Evolutionary conservation across 2,113 vertebrate species (phyloP), one percentile per base, ranked within the genome.

Genomic region (Cephalophus harveyi): DNA sequence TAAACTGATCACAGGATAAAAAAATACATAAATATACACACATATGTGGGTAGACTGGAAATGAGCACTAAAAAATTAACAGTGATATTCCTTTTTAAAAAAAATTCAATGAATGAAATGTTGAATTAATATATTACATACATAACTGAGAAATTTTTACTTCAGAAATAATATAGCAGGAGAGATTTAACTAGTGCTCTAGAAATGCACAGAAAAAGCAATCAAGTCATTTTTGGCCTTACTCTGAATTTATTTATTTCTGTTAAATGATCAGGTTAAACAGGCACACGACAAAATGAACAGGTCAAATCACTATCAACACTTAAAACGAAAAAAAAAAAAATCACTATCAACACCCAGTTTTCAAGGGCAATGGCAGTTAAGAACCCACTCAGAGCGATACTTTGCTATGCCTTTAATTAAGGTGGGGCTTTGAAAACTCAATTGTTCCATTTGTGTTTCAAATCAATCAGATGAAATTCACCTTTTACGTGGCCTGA

Each of bases 391-490:
- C 21, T 12, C 52, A n/a, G 17, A 89, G 21, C 89, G 93, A 64
- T 40, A 40, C 92, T 89, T 57, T 30, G n/a, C 84, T 84, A 27
- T 54, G 64, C 93, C 97, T 97, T 98, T 97, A 98, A 98, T 93
- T 91, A 95, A 96, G 97, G 97, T 3, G 36, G 97, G 46, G 87
- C 96, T 95, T 98, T 93, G 88, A 64, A 97, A 93, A 97, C 87
- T 92, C 96, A 92, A 12, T 98, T 98, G 98, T 98, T 98, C 98
- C 97, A 96, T 87, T 92, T 33, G 3, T 71, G 98, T 98, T 98
- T 98, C 98, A 98, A 98, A 99, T 98, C 99, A 99, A 99, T 99
- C 99, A 99, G 98, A 98, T 99, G 98, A 98, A 99, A 98, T 98
- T 98, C 98, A 98, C 98, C 98, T 99, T 98, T 98, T 98, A 97